phyloP scores from a whole-genome alignment of 2,888 invertebrate genomes.

The Torymus auratus region DNA sequence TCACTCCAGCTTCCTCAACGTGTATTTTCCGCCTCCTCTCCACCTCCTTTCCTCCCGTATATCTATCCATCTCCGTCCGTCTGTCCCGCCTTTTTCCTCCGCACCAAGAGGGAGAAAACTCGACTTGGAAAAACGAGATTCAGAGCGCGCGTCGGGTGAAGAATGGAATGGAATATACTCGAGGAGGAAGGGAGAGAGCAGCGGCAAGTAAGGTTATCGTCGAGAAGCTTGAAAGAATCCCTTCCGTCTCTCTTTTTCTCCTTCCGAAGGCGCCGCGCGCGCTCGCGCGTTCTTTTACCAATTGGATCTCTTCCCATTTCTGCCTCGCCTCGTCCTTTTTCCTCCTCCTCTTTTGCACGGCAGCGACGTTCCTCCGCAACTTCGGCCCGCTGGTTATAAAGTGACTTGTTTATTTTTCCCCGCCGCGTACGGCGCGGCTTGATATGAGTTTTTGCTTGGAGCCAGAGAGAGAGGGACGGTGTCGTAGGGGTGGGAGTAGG shows the following conservation, averaged over 20 bases:
- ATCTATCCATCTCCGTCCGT: slow-evolving; percentile 50
- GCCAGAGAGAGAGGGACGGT: too few relatives aligned
- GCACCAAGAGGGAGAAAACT: slow-evolving; percentile 45
- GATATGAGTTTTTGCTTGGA: slow-evolving; percentile 14
- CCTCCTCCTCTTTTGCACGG: not conserved
- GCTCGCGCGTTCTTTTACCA: slow-evolving; percentile 26
- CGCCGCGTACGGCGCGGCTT: not conserved
- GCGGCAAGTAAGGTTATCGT: slow-evolving; percentile 59
- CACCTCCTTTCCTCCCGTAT: slow-evolving; percentile 10
- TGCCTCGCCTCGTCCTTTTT: slow-evolving; percentile 34
- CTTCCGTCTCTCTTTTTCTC: slow-evolving; percentile 44
- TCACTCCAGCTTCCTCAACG: slow-evolving; percentile 33
- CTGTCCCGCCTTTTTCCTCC: slow-evolving; percentile 42
- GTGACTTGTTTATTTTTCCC: slow-evolving; percentile 53
- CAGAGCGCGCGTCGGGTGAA: slow-evolving; percentile 55
- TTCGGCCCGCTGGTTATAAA: slow-evolving; percentile 37
- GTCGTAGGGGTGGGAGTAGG: not conserved
- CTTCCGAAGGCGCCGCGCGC: slow-evolving; percentile 25
- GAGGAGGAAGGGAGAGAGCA: slow-evolving; percentile 22
- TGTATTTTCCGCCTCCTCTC: slow-evolving; percentile 42
- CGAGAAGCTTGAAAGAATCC: slow-evolving; percentile 58
- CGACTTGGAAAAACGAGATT: slow-evolving; percentile 61
- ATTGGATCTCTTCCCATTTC: slow-evolving; percentile 56
- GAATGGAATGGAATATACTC: slow-evolving; percentile 62
- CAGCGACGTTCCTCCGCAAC: not conserved